Evolutionary conservation across 2,113 vertebrate species (phyloP).

Genomic region (Ictalurus furcatus): DNA sequence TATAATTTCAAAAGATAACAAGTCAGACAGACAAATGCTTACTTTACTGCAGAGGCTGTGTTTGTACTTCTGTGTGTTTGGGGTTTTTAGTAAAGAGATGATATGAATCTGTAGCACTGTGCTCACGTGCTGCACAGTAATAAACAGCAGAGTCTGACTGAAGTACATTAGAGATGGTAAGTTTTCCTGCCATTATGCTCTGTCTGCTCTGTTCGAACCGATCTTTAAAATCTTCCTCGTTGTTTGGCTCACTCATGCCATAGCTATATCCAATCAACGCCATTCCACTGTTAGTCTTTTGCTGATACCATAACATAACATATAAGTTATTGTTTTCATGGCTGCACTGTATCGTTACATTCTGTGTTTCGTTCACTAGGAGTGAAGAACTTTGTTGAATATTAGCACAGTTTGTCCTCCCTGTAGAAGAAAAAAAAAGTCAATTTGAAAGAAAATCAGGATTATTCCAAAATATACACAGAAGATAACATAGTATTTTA

Average conservation of each 20-base stretch:
- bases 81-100: constrained; percentile 54
- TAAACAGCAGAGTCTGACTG: constrained; percentile 63
- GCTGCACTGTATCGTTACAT: constrained; percentile 53
- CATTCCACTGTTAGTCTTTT: constrained; percentile 47
- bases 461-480: neutral
- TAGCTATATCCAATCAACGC: constrained; percentile 60
- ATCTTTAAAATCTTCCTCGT: constrained; percentile 47
- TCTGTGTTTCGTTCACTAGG: neutral
- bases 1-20: neutral
- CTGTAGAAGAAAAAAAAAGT: constrained; percentile 52
- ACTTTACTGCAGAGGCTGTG: neutral
- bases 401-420: constrained; percentile 33
- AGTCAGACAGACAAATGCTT: neutral
- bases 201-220: constrained; percentile 50
- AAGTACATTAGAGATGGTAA: constrained; percentile 43
- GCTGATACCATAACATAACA: constrained; percentile 66
- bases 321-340: constrained; percentile 28
- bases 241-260: neutral
- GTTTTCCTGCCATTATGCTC: neutral
- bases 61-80: neutral
- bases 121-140: constrained; percentile 67
- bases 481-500: neutral
- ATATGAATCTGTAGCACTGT: constrained; percentile 62
- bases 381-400: constrained; percentile 51
- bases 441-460: too few relatives aligned